These are phyloP conservation scores for Microctenopoma stevenorrisi DNA, from an alignment of 2,797 vertebrate genomes.

Conservation along the genomic window DNA sequence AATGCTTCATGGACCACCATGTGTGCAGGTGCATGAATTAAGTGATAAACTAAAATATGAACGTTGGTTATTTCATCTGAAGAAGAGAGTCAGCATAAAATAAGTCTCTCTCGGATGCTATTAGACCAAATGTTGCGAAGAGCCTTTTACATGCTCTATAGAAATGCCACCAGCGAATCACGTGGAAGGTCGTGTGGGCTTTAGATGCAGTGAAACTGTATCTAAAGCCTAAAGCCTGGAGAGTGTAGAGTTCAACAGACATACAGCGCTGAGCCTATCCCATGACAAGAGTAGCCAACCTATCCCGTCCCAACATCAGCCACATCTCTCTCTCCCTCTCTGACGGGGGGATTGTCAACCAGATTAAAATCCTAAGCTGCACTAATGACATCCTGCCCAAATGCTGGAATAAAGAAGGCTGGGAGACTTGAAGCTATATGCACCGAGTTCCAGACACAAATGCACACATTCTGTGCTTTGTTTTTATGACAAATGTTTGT, in stretches of 20 bases:
- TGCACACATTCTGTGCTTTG: constrained; percentile 26
- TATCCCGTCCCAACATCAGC: constrained; percentile 75
- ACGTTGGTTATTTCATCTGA: constrained; percentile 16
- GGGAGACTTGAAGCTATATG: constrained; percentile 62
- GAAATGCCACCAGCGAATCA: constrained; percentile 63
- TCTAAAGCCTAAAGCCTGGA: constrained; percentile 64
- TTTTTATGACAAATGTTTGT: constrained; percentile 4
- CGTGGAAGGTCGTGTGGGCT: constrained; percentile 58
- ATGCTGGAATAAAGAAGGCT: constrained; percentile 84
- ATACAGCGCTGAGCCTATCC: constrained; percentile 75
- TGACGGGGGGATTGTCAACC: constrained; percentile 78
- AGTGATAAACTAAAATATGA: background rate
- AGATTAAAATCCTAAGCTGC: constrained; percentile 87
- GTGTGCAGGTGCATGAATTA: background rate
- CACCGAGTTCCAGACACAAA: constrained; percentile 34
- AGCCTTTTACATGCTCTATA: constrained; percentile 54
- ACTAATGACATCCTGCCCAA: constrained; percentile 86
- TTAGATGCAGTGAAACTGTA: constrained; percentile 59
- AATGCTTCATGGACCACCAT: background rate
- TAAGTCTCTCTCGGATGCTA: constrained; percentile 31
- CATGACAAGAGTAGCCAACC: constrained; percentile 64
- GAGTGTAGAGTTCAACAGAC: constrained; percentile 63
- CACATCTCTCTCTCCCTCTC: constrained; percentile 56
- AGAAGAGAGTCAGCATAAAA: constrained; percentile 9
- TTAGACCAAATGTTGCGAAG: constrained; percentile 49